These are phyloP conservation scores for Holacanthella duospinosa DNA, from an alignment of 2,888 invertebrate genomes.

Conservation along the genomic window DNA sequence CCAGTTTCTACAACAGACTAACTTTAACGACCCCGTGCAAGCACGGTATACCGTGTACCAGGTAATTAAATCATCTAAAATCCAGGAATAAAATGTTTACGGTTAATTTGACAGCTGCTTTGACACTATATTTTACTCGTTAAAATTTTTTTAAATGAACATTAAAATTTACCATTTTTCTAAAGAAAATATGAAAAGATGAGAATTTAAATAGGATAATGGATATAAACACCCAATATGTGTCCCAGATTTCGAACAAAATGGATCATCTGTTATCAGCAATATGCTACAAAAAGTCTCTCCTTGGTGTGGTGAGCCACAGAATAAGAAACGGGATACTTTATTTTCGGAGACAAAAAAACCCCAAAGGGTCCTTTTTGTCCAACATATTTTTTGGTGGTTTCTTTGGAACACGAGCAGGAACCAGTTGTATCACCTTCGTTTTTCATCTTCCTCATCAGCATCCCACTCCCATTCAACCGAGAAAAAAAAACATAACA, in stretches of 20 bases:
- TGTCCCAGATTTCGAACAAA: neutral
- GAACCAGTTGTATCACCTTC: constrained; percentile 2
- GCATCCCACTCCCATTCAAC: neutral
- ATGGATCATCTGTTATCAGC: neutral
- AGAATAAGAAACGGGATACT: neutral
- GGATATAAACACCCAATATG: too few relatives aligned
- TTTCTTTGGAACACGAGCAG: neutral
- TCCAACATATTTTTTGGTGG: neutral
- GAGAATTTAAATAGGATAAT: neutral
- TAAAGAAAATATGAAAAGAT: neutral
- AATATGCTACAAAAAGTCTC: neutral
- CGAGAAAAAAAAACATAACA: neutral
- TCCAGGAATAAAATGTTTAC: too few relatives aligned
- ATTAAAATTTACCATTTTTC: too few relatives aligned
- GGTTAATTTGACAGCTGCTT: too few relatives aligned
- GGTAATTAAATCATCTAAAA: too few relatives aligned
- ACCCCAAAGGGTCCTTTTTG: neutral
- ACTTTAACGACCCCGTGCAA: too few relatives aligned
- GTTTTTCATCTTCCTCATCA: constrained; percentile 6
- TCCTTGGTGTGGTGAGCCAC: neutral
- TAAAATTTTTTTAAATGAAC: too few relatives aligned
- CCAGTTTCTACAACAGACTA: too few relatives aligned
- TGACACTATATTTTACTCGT: too few relatives aligned
- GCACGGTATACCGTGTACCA: too few relatives aligned
- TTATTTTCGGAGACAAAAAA: neutral